These are phyloP conservation scores for Pedetes capensis DNA, from an alignment of 2,113 vertebrate species.

Conservation along the genomic window DNA sequence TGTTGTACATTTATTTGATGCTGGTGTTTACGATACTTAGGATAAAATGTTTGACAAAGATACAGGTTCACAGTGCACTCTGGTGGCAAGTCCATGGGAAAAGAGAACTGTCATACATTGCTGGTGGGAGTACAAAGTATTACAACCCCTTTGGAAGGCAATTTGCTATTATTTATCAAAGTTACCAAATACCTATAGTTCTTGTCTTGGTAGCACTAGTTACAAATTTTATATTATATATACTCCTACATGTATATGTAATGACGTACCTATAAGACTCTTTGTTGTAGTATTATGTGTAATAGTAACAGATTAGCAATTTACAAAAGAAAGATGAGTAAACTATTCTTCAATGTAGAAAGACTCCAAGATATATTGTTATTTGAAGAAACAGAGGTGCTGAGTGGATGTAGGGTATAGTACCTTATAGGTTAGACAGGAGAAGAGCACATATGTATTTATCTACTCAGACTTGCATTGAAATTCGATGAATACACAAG, in stretches of 20 bases:
- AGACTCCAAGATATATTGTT: background rate
- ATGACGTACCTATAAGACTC: background rate
- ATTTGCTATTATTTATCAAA: background rate
- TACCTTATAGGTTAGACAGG: background rate
- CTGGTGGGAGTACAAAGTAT: background rate
- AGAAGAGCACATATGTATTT: background rate
- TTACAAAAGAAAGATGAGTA: background rate
- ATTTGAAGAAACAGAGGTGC: background rate
- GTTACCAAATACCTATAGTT: background rate
- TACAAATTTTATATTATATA: background rate
- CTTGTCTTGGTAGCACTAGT: background rate
- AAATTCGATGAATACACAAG: background rate
- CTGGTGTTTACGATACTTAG: background rate
- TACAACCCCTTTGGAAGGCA: background rate
- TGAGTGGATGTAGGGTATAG: background rate
- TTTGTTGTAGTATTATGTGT: background rate
- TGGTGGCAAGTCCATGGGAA: background rate
- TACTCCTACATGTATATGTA: background rate
- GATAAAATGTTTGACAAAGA: background rate
- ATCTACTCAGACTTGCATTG: background rate
- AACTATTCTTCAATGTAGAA: background rate
- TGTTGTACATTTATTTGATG: background rate
- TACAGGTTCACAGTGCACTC: background rate
- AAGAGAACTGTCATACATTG: background rate
- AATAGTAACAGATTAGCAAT: background rate